Conservation (phyloP, 1,140 invertebrate genomes). For the Lepidostoma basale region DNA sequence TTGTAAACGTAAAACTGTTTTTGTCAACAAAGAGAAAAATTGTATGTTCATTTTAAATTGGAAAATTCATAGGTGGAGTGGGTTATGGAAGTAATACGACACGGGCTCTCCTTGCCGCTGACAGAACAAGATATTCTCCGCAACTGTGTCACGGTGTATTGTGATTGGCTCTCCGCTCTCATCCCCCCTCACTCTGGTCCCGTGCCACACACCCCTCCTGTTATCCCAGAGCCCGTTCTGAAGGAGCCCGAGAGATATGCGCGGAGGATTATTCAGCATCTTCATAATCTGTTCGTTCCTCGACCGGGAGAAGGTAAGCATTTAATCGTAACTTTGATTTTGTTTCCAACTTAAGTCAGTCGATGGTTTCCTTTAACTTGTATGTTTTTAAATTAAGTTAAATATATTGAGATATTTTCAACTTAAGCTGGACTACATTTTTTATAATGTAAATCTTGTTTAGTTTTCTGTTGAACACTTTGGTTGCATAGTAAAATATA, state of each 20-base stretch:
- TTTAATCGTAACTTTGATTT: background rate
- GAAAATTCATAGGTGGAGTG: conserved; percentile 71
- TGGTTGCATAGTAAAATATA: background rate
- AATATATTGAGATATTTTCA: too few species aligned
- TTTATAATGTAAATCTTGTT: too few species aligned
- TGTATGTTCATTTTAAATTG: too few species aligned
- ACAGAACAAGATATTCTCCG: conserved; percentile 91
- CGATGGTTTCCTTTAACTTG: too few species aligned
- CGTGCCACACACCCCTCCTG: conserved; percentile 72
- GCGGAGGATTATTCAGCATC: conserved; percentile 88
- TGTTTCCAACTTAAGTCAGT: background rate
- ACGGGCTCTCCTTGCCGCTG: conserved; percentile 87
- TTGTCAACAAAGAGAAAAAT: background rate
- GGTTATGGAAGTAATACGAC: conserved; percentile 94
- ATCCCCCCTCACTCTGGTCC: conserved; percentile 84
- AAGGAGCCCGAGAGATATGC: conserved; percentile 93
- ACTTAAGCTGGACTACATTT: too few species aligned
- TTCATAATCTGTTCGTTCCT: conserved; percentile 96
- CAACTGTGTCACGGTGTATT: conserved; percentile 96
- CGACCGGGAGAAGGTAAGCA: conserved; percentile 85
- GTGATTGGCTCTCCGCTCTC: conserved; percentile 92
- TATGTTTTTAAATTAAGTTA: too few species aligned
- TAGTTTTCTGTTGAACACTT: background rate
- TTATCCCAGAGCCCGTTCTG: conserved; percentile 84
- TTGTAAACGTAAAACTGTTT: conserved; percentile 18